These are phyloP conservation scores for Leucoma salicis DNA, from an alignment of 2,888 invertebrate species.

Conservation along the genomic window DNA sequence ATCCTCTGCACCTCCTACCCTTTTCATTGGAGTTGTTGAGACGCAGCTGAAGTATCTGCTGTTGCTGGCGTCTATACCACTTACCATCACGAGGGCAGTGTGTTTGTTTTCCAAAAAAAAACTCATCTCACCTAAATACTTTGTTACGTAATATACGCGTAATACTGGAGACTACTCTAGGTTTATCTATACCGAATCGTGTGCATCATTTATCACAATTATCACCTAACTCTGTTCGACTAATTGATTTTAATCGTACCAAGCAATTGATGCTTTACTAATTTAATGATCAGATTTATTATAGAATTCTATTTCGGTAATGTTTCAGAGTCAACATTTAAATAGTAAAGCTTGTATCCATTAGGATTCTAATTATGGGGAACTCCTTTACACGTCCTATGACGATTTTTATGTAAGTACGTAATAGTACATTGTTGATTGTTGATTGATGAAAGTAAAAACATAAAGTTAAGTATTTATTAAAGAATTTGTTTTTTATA, in stretches of 20 bases:
- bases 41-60: no score
- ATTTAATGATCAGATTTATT: not conserved
- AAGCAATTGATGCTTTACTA: not conserved
- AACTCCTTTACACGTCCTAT: no score
- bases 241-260: not conserved
- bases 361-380: no score
- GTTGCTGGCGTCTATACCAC: no score
- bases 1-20: no score
- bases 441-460: no score
- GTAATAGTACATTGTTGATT: no score
- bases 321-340: not conserved
- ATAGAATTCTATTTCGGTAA: not conserved
- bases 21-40: no score
- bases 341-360: conserved; percentile 7
- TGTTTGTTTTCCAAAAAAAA: not conserved
- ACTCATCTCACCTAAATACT: not conserved
- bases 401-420: no score
- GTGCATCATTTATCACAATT: not conserved
- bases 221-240: not conserved
- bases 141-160: not conserved
- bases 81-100: not conserved
- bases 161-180: not conserved
- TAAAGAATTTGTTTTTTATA: no score
- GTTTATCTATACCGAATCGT: not conserved
- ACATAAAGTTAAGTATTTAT: no score